Base-by-base conservation (phyloP, 2,797 vertebrate species). In the Mus caroli region DNA sequence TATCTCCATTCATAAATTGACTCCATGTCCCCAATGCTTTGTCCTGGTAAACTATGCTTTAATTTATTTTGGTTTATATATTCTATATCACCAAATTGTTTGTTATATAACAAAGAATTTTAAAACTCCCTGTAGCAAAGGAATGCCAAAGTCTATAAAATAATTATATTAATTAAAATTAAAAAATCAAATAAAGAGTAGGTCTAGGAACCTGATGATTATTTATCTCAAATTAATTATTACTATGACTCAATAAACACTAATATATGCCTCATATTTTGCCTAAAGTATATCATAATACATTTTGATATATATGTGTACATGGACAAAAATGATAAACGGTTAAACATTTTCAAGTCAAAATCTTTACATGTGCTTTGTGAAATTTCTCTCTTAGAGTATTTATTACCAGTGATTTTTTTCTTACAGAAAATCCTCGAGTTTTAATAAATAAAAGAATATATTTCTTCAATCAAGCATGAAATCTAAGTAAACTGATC, bases 341-440 rank as follows among this genome's bases (percentile, higher is more conserved):
- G 75, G 60, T 95, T 92, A 94, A 91, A 67, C 1, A 78, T 54
- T 20, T 83, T 62, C n/a, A 92, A 71, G 28, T 82, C 19, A 92
- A 75, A 93, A 75, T 12, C 15, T 84, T 76, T 6, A 31, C 24
- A 6, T 79, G 3, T 69, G 14, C 52, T 50, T 69, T 78, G 54
- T 78, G 13, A 3, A 89, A 40, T 1, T 28, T 1, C 31, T 62
- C 76, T 67, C 50, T 88, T 88, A 69, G 6, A 89, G n/a, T n/a
- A n/a, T n/a, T 54, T 60, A 82, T 50, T 84, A 6, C 1, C 24
- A 91, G 28, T 67, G n/a, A 93, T 78, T 60, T 34, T 34, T 88
- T 77, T 92, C 80, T 60, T 62, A 85, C 4, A 95, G 28, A 3
- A 92, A 88, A 85, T 79, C 73, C 11, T 17, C 19, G 20, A 88